Evolutionary conservation across 2,797 vertebrate genomes (phyloP), one percentile per base, ranked within the genome.

Genomic region (Molossus alvarezi): DNA sequence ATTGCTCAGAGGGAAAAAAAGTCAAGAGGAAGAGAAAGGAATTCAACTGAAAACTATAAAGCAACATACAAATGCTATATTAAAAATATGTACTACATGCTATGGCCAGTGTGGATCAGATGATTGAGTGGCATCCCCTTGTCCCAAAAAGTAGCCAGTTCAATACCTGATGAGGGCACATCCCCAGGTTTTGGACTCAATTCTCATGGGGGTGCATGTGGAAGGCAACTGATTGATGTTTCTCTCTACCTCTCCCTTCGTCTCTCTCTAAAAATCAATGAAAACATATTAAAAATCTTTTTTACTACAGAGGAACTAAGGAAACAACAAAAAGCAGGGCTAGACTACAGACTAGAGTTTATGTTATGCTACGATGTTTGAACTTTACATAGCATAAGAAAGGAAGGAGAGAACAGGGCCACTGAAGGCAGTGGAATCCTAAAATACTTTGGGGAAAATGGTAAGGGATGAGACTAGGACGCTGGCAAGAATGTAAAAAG

Each of bases 41-140:
- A 84, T 84, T 41, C 76, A 95, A 87, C 3, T 89, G 57, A 87
- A 81, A 92, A 45, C 60, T 77, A 77, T 72, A 92, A 23, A 33
- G 14, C 14, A 89, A 65, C 33, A 71, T n/a, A 85, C 15, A 89
- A 84, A n/a, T 76, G 4, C 18, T 73, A 45, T 41, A 67, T 48
- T 84, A 93, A 89, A 94, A 69, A 55, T 29, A 77, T 57, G 75
- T 57, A 77, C 48, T 76, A 29, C 29, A 76, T 33, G 73, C 18
- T 18, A 29, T 53, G 53, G 18, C 69, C 25, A 11, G 69, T 72
- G 37, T 72, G 37, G 21, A 21, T 72, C 69, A 72, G 37, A 53
- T 20, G 51, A 10, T 77, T 77, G 29, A 51, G 20, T 20, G 29
- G 7, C 3, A 2, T 76, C 48, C 9, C 33, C 5, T 1, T 20